Base-by-base conservation (phyloP, 2,113 vertebrate species). In the Rhadina sibilatrix region DNA sequence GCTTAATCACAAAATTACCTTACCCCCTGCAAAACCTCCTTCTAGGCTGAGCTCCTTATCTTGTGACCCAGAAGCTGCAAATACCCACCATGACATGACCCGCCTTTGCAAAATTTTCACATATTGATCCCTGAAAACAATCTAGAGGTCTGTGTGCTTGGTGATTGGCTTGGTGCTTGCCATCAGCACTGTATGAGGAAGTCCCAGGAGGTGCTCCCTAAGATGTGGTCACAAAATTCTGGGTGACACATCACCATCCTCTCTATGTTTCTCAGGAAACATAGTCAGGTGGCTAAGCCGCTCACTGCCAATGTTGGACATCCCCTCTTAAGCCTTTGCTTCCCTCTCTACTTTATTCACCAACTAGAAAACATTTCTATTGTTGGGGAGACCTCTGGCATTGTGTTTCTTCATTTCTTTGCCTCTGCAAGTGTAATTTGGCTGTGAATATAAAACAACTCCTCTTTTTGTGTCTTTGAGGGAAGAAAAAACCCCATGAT, bases 41-140 rank as follows among this genome's bases (percentile, higher is more conserved):
- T 74, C 68, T 80, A 31, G 47, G 42, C 71, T 97, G 95, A 95
- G 60, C 95, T 94, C 38, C 60, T 96, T 94, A 90, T 83, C 94
- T 59, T 70, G 72, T 90, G 63, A 75, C 68, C 76, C 80, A 79
- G 49, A 85, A 93, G 78, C 87, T 91, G 40, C 44, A 72, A 50
- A 78, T 65, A 59, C 35, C 46, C 49, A 12, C 42, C 47, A 44
- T 40, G 53, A 46, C 50, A 35, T 47, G 52, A 44, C 10, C n/a
- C 76, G 24, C 44, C 78, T 72, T 72, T 87, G 65, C 27, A 81
- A 3, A 89, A 37, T 17, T 61, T 31, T 69, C 54, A 56, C 14
- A 12, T 57, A 31, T 5, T 46, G 17, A 30, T 57, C 24, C 13
- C 49, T 64, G 33, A 68, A 71, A 60, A 47, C 1, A n/a, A 10